Conservation (phyloP, 2,888 invertebrate species). For the Tachina grossa region DNA sequence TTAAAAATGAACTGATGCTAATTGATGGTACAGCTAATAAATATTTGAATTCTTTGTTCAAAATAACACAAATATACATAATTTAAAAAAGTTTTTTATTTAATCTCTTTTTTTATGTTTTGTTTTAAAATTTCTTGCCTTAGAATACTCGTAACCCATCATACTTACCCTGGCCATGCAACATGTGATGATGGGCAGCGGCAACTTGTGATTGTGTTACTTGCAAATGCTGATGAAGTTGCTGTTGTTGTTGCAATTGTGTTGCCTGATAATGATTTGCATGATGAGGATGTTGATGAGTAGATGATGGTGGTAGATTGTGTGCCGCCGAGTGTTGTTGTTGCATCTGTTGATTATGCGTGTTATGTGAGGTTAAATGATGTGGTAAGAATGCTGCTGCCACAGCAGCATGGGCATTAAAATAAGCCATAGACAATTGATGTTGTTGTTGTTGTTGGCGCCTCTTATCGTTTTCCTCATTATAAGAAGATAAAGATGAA, state of each 20-base stretch:
- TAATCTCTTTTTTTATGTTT: background rate
- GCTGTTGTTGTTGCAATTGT: conserved; percentile 63
- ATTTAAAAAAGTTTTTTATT: conserved; percentile 12
- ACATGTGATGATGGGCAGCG: conserved; percentile 78
- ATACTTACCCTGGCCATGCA: conserved; percentile 82
- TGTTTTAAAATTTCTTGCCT: background rate
- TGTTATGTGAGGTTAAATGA: conserved; percentile 82
- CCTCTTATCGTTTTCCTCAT: conserved; percentile 59
- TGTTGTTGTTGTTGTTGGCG: conserved; percentile 73
- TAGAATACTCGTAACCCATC: background rate
- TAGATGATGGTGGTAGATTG: conserved; percentile 64
- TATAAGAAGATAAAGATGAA: conserved; percentile 62
- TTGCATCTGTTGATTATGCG: conserved; percentile 61
- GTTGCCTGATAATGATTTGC: conserved; percentile 58
- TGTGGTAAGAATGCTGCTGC: conserved; percentile 93
- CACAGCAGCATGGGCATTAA: conserved; percentile 96
- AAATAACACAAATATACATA: conserved; percentile 29
- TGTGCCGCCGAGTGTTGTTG: conserved; percentile 68
- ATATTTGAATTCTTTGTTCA: conserved; percentile 52
- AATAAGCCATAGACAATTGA: conserved; percentile 87
- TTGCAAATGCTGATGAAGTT: conserved; percentile 61
- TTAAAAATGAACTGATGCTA: conserved; percentile 1
- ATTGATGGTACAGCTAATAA: conserved; percentile 66
- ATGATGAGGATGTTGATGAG: conserved; percentile 68
- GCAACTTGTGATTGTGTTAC: conserved; percentile 60